Percentiles rank a stretch among this genome's conserved stretches.
phyloP scores from a whole-genome alignment of 2,113 vertebrate species.

The Chroicocephalus ridibundus region DNA sequence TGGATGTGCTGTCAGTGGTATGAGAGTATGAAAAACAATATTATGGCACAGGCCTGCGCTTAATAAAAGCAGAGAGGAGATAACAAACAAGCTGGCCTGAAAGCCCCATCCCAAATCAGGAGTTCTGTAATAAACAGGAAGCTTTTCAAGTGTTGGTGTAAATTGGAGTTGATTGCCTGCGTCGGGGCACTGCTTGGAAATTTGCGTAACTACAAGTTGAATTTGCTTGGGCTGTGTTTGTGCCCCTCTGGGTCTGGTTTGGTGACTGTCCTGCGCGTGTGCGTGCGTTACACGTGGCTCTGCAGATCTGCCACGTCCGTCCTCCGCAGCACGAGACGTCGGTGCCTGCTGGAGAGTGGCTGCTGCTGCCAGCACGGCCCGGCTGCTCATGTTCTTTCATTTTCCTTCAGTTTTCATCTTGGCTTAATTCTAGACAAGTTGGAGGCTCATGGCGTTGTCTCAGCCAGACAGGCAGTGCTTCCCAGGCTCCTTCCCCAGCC shows the following conservation, averaged over 20 bases:
- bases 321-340: rapidly evolving
- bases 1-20: constrained; percentile 1
- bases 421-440: rapidly evolving
- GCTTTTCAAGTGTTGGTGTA: not conserved
- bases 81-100: not conserved
- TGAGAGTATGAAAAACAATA: not conserved
- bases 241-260: not conserved
- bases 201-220: not conserved
- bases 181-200: not conserved
- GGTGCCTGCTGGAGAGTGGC: not conserved
- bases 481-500: not conserved
- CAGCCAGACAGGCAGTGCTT: rapidly evolving
- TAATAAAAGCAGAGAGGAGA: not conserved
- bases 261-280: rapidly evolving
- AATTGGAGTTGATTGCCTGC: not conserved
- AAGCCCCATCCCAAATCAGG: not conserved
- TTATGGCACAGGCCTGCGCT: not conserved
- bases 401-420: not conserved
- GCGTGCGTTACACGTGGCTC: rapidly evolving
- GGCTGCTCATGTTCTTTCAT: rapidly evolving
- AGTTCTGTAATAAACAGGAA: not conserved
- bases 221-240: not conserved
- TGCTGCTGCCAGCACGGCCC: not conserved
- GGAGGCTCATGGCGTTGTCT: rapidly evolving
- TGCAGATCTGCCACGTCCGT: rapidly evolving